Base-by-base conservation (phyloP, 1,140 invertebrate genomes). In the Calephelis nemesis region DNA sequence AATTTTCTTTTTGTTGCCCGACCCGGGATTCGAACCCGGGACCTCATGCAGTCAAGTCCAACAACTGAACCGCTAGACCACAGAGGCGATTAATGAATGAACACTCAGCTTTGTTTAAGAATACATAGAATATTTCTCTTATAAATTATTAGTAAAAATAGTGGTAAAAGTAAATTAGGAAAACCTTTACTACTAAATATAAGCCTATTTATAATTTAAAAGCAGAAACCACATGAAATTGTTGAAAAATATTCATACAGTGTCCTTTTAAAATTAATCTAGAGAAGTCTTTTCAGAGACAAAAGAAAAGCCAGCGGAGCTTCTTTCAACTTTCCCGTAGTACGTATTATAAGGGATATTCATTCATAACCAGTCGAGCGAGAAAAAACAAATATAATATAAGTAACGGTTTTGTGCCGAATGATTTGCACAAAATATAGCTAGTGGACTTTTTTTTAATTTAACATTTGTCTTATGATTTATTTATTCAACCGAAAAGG, bases 361-460 rank as follows among this genome's bases (percentile, higher is more conserved):
- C 62, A 81, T 83, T 85, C 74, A 75, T 47, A 72, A 48, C 49
- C 76, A 82, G 74, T 70, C 42, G 65, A 77, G 69, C 74, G 76
- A 63, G 73, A 75, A 70, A 72, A 70, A 81, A 78, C 78, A 83
- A 78, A 81, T 76, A 82, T 73, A 76, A 84, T 73, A 76, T 66
- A 76, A 74, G 75, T 74, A 62, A 52, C 69, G 67, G 62, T 45
- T 47, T 42, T 60, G 60, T 67, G 54, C 13, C 15, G 7, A 11
- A 15, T 49, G 12, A n/a, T 13, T 52, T 15, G 2, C 9, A 15
- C 58, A 49, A 13, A 39, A 12, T 39, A 7, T 54, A 30, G 30
- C 30, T 30, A 30, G 2, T 30, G 1, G 1, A 4, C 4, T 4
- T 30, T 2, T 30, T 30, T 30, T 30, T 1, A 30, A 30, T 30